phyloP scores from a whole-genome alignment of 1,140 invertebrate species.

The Pogonomyrmex californicus region DNA sequence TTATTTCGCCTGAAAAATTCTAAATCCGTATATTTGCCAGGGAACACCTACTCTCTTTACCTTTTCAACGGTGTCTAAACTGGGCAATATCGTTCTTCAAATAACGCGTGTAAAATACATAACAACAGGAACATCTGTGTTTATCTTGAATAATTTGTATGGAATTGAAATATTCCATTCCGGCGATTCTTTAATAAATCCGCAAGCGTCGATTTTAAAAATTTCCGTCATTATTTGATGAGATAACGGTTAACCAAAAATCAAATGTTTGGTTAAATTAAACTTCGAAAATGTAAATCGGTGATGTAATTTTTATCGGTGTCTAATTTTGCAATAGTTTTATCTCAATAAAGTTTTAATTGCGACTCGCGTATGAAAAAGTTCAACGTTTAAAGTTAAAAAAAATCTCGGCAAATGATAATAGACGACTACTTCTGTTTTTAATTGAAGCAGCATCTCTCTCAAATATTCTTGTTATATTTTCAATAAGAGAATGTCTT shows the following conservation, averaged over 20 bases:
- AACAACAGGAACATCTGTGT: not conserved
- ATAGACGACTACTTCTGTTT: not conserved
- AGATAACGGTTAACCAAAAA: not conserved
- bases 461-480: not conserved
- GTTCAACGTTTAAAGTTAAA: not conserved
- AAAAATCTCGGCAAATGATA: not conserved
- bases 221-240: conserved; percentile 1
- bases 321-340: not conserved
- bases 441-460: not conserved
- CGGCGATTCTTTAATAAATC: not conserved
- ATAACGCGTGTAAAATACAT: not conserved
- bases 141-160: conserved; percentile 3
- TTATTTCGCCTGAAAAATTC: conserved; percentile 39
- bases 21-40: not conserved
- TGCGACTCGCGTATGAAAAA: not conserved
- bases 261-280: not conserved
- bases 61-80: not conserved
- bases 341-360: not conserved
- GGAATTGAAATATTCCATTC: not conserved
- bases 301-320: not conserved
- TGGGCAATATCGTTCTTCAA: conserved; percentile 10
- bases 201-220: not conserved
- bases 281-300: not conserved
- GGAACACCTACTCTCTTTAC: not conserved
- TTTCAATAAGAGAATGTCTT: not conserved